These are phyloP conservation scores for Metaphire vulgaris DNA, from an alignment of 1,140 invertebrate species.

Conservation along the genomic window DNA sequence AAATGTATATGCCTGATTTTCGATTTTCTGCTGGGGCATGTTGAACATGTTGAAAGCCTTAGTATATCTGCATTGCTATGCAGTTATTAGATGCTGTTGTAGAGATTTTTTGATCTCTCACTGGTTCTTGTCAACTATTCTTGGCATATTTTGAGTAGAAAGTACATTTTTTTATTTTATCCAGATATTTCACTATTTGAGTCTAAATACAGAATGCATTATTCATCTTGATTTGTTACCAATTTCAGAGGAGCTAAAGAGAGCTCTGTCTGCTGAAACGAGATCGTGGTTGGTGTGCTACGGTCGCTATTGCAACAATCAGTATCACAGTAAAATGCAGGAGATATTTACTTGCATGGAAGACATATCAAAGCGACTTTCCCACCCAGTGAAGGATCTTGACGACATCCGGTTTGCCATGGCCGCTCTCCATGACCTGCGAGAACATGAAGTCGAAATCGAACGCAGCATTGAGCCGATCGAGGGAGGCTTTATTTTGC, in stretches of 20 bases:
- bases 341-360: conserved; percentile 86
- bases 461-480: conserved; percentile 87
- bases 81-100: too few relatives aligned
- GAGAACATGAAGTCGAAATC: conserved; percentile 91
- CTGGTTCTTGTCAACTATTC: too few relatives aligned
- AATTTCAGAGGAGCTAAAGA: conserved; percentile 78
- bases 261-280: conserved; percentile 74
- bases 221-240: conserved; percentile 39
- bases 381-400: conserved; percentile 77
- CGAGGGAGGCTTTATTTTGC: conserved; percentile 59
- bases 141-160: too few relatives aligned
- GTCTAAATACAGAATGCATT: too few relatives aligned
- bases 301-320: conserved; percentile 84
- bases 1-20: too few relatives aligned
- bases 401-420: conserved; percentile 89
- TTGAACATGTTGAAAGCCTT: too few relatives aligned
- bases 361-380: conserved; percentile 79
- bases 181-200: too few relatives aligned
- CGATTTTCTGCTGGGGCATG: too few relatives aligned
- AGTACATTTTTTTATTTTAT: too few relatives aligned
- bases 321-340: conserved; percentile 88
- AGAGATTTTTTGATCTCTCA: too few relatives aligned
- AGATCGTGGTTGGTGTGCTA: conserved; percentile 73
- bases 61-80: too few relatives aligned
- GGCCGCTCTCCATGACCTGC: conserved; percentile 84